Conservation (phyloP, 2,888 invertebrate genomes). For the Globia sparganii region DNA sequence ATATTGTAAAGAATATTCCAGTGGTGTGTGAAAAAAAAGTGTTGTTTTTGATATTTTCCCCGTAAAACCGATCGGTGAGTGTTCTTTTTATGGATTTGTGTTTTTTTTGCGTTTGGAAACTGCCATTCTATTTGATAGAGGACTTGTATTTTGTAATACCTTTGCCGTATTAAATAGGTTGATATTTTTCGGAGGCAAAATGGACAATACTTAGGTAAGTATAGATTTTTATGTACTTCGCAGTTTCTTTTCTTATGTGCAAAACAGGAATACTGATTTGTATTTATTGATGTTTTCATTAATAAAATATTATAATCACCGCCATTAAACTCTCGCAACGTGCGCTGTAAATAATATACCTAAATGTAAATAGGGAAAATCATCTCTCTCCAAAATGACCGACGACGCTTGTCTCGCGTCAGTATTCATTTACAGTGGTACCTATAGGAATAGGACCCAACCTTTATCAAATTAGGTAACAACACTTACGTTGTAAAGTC, state of each 20-base stretch:
- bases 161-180: slow-evolving; percentile 27
- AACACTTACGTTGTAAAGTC: not conserved
- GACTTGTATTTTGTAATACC: slow-evolving; percentile 27
- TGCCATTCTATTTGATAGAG: slow-evolving; percentile 9
- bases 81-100: slow-evolving; percentile 22
- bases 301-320: not conserved
- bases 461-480: slow-evolving; percentile 19
- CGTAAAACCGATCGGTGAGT: slow-evolving; percentile 52
- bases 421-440: slow-evolving; percentile 35
- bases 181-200: slow-evolving; percentile 16
- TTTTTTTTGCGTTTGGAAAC: slow-evolving; percentile 2
- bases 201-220: not conserved
- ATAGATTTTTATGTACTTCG: not conserved
- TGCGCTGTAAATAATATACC: not conserved
- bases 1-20: slow-evolving; percentile 26
- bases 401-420: slow-evolving; percentile 1
- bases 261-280: not conserved
- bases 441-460: not conserved
- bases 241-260: not conserved
- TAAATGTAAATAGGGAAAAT: not conserved
- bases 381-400: not conserved
- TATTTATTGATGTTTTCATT: not conserved
- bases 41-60: slow-evolving; percentile 27
- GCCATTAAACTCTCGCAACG: not conserved
- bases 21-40: slow-evolving; percentile 49